Evolutionary conservation across 1,140 invertebrate genomes (phyloP), one percentile per base, ranked within the genome.

Genomic region (Hestina assimilis): DNA sequence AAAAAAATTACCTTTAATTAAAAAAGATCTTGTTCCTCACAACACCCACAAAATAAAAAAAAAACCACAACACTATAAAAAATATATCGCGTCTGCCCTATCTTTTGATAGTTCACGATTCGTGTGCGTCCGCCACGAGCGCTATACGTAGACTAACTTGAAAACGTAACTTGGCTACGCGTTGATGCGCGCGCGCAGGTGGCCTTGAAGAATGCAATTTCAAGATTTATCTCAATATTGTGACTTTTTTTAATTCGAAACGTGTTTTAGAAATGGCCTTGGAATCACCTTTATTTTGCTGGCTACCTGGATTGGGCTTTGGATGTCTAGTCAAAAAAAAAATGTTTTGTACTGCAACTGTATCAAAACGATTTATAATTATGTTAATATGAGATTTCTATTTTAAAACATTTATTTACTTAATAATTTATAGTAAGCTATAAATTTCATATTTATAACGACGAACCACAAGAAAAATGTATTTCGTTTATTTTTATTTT

Each of bases 171-270:
- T 38, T 46, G 33, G 24, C 29, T 31, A 15, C 33, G 48, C 45
- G 51, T 35, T 41, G 55, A 66, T 66, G 72, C 69, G 66, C 66
- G 45, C 24, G 64, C 68, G 68, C 70, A 70, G 61, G 61, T 68
- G 69, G 66, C 76, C 73, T 79, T 75, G 75, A 46, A 53, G 51
- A 68, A 67, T 77, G 72, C 77, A 77, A 75, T 77, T 79, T 75
- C 66, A 62, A 75, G 68, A 72, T 79, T 73, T 75, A 75, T 69
- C 73, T 79, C 51, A 72, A 61, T 58, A 65, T 59, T 67, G 58
- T 69, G 41, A 26, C 33, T 38, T 50, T 52, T 66, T 70, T 33
- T 33, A 65, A n/a, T 26, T 19, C 15, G 17, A 41, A 51, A 38
- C 48, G 19, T n/a, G 33, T 51, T 51, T 43, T 51, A 51, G 48